phyloP scores from a whole-genome alignment of 2,797 vertebrate genomes.

The Paguma larvata region DNA sequence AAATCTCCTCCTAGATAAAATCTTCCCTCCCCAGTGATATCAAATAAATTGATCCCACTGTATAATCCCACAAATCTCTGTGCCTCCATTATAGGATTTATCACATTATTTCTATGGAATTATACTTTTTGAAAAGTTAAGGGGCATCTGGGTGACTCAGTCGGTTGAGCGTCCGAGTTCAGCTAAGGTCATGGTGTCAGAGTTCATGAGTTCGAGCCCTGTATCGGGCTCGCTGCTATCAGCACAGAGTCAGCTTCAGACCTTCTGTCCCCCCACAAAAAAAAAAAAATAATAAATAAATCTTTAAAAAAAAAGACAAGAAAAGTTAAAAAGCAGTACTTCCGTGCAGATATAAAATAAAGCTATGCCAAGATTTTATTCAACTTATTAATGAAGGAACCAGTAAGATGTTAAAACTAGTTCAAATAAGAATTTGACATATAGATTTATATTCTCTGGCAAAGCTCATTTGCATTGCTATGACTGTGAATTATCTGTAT shows the following conservation, averaged over 20 bases:
- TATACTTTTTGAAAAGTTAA: conserved; percentile 17
- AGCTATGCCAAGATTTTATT: conserved; percentile 18
- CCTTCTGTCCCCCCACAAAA: too few species aligned
- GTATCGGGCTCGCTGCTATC: too few species aligned
- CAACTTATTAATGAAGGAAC: not conserved
- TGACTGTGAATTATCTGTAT: not conserved
- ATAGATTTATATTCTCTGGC: not conserved
- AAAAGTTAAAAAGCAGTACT: not conserved
- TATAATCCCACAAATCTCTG: not conserved
- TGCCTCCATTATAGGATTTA: not conserved
- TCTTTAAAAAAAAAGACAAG: not conserved
- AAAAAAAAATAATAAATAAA: too few species aligned
- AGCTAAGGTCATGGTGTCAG: too few species aligned
- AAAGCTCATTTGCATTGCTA: conserved; percentile 24
- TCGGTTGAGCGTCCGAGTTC: too few species aligned
- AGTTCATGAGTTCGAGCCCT: too few species aligned
- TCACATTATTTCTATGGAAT: not conserved
- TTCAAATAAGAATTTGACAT: not conserved
- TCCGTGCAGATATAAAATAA: conserved; percentile 5
- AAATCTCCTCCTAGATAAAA: not conserved
- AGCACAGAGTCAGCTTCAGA: too few species aligned
- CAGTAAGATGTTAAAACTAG: not conserved
- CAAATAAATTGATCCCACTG: not conserved
- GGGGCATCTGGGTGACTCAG: too few species aligned
- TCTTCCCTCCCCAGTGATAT: not conserved